phyloP scores from a whole-genome alignment of 1,140 invertebrate species.

The Littorina saxatilis region DNA sequence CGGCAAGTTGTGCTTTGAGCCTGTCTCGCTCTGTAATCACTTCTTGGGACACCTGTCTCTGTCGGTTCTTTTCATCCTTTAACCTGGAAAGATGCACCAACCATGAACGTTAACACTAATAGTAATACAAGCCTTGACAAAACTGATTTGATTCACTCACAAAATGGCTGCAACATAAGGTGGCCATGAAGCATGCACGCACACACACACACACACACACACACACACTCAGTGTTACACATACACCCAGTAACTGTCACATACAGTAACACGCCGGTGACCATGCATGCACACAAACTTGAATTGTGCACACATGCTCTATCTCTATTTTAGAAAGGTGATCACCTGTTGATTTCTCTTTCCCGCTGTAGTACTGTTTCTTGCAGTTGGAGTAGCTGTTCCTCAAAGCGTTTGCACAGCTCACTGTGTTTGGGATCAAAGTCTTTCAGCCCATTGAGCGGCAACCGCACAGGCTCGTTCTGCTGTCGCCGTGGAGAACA shows the following conservation, averaged over 20 bases:
- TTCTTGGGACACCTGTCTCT: slow-evolving; percentile 35
- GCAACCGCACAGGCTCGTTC: background rate
- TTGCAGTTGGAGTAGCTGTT: slow-evolving; percentile 9
- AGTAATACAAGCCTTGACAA: no score
- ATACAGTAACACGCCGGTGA: no score
- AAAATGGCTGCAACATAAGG: no score
- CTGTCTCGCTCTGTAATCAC: slow-evolving; percentile 54
- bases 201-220: no score
- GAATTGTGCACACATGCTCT: no score
- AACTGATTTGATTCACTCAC: background rate
- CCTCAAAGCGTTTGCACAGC: slow-evolving; percentile 20
- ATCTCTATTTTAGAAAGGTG: background rate
- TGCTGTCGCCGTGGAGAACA: slow-evolving; percentile 10
- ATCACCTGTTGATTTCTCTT: slow-evolving; percentile 26
- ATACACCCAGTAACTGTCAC: no score
- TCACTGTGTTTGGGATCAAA: background rate
- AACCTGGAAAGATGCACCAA: background rate
- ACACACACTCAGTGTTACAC: no score
- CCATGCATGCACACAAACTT: no score
- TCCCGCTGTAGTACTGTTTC: slow-evolving; percentile 18
- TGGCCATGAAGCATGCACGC: no score
- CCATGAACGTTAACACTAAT: no score
- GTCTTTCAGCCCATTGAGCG: slow-evolving; percentile 33
- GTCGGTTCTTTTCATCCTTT: slow-evolving; percentile 12
- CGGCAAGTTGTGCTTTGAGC: slow-evolving; percentile 49